Conservation (phyloP, 2,113 vertebrate species). For the Ammodramus savannarum region DNA sequence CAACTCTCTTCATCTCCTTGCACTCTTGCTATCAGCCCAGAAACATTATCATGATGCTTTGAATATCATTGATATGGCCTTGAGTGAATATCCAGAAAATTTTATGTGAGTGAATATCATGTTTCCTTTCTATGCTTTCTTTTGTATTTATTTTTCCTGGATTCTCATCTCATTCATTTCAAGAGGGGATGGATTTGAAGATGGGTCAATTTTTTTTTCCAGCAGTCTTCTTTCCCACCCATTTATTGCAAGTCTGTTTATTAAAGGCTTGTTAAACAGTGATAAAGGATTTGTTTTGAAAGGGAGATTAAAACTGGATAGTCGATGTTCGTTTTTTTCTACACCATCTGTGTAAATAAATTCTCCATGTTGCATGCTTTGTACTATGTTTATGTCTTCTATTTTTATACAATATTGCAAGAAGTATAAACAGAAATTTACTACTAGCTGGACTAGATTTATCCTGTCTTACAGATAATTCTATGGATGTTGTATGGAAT, state of each 20-base stretch:
- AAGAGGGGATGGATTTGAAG: neutral
- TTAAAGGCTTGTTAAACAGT: neutral
- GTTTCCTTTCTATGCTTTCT: neutral
- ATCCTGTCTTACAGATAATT: neutral
- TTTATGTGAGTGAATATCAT: constrained; percentile 84
- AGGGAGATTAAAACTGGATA: neutral
- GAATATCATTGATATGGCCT: constrained; percentile 97
- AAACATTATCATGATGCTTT: constrained; percentile 97
- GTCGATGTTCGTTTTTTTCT: neutral
- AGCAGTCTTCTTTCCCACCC: neutral
- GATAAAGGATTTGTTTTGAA: neutral
- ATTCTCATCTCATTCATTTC: neutral
- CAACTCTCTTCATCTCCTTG: constrained; percentile 94
- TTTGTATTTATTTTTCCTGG: neutral
- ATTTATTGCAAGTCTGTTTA: neutral
- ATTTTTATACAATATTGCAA: neutral
- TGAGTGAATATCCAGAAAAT: constrained; percentile 97
- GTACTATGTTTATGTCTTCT: neutral
- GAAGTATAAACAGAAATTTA: neutral
- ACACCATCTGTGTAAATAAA: neutral
- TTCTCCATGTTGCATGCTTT: neutral
- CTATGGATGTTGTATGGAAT: neutral
- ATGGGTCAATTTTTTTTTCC: neutral
- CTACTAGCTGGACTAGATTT: neutral
- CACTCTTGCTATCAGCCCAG: constrained; percentile 92